Conservation (phyloP, 2,888 invertebrate genomes). For the Sesia bembeciformis region DNA sequence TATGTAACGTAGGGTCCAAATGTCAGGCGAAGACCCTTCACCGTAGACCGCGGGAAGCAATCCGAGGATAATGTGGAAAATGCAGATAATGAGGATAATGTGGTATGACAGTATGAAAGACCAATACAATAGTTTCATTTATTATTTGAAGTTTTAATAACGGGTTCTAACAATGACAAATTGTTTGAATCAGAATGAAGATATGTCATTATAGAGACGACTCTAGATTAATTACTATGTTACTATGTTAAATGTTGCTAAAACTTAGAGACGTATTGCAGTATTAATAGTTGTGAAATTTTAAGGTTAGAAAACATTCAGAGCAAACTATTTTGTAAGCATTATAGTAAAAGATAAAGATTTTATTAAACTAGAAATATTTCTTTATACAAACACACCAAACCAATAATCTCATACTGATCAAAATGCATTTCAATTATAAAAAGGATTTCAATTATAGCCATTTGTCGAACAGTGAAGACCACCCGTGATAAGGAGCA, state of each 20-base stretch:
- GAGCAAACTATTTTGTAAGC: no score
- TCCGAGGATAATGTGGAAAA: neutral
- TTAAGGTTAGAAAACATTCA: no score
- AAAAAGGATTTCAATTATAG: neutral
- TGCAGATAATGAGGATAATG: neutral
- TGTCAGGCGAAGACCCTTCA: conserved; percentile 26
- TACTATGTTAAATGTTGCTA: no score
- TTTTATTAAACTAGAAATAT: no score
- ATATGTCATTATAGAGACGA: no score
- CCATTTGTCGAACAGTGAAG: conserved; percentile 3
- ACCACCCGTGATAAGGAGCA: conserved; percentile 17
- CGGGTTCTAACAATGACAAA: neutral
- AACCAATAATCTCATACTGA: no score
- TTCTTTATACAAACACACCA: no score
- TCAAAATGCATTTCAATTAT: no score
- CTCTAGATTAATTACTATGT: no score
- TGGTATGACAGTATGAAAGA: neutral
- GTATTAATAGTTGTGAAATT: no score
- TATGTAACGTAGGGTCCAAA: conserved; percentile 24
- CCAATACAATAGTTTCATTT: neutral
- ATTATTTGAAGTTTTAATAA: neutral
- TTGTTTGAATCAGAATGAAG: neutral
- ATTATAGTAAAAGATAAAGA: no score
- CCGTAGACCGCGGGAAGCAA: conserved; percentile 3
- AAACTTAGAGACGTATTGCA: no score